A percentile compares a stretch with the other conserved stretches of the same genome.
Evolutionary conservation across 2,113 vertebrate species (phyloP).

Genomic region (Excalfactoria chinensis): DNA sequence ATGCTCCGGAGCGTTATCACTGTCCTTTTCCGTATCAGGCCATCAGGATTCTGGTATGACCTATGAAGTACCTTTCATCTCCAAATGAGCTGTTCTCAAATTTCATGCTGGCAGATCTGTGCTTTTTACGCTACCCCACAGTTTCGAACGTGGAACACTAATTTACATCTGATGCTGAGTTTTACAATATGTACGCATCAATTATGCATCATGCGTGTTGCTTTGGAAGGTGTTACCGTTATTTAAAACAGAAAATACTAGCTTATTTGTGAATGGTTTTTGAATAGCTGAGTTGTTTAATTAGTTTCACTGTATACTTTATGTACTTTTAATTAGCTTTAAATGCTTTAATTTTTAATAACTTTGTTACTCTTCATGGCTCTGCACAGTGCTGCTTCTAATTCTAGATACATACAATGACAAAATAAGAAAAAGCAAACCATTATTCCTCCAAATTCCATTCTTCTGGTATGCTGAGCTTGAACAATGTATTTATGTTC

Average conservation of each 20-base stretch:
- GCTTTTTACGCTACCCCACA: background rate
- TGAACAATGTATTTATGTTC: background rate
- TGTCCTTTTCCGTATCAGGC: background rate
- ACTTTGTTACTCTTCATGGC: background rate
- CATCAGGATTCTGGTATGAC: background rate
- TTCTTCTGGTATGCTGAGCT: background rate
- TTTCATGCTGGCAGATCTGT: background rate
- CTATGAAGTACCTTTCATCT: background rate
- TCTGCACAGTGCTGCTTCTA: background rate
- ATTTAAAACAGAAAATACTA: background rate
- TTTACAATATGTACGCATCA: background rate
- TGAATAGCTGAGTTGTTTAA: background rate
- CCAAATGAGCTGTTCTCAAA: background rate
- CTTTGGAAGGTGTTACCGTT: background rate
- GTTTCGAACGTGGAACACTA: background rate
- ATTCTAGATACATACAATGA: background rate
- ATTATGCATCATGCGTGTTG: background rate
- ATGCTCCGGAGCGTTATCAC: background rate
- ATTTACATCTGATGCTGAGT: background rate
- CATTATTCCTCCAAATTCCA: background rate
- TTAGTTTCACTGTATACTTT: background rate
- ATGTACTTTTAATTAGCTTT: slow-evolving; percentile 1
- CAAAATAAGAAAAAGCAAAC: background rate
- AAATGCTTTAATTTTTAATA: background rate
- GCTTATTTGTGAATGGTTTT: background rate